These are phyloP conservation scores for Megaleporinus macrocephalus DNA, from an alignment of 2,113 vertebrate species.

Conservation along the genomic window DNA sequence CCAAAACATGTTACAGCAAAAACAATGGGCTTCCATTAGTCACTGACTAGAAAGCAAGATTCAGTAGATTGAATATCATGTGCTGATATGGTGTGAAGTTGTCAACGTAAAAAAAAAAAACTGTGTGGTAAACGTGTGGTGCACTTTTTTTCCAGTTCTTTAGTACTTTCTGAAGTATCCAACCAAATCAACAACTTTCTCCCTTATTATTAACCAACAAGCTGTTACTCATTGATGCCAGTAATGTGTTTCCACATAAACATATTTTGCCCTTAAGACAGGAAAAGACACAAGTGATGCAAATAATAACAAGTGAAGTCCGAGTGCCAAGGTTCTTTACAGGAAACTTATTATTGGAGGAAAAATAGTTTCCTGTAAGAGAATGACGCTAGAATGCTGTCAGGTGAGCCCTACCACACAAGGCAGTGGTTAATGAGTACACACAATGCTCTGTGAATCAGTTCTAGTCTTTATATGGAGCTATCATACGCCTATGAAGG, in stretches of 20 bases:
- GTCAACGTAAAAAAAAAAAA: background rate
- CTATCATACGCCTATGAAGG: background rate
- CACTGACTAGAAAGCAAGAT: background rate
- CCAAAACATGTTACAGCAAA: slow-evolving; percentile 25
- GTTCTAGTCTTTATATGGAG: slow-evolving; percentile 1
- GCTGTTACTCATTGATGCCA: background rate
- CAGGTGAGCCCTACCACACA: background rate
- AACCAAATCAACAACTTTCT: too few species aligned
- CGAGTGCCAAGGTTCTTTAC: background rate
- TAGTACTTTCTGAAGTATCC: too few species aligned
- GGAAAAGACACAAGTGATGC: background rate
- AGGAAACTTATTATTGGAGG: background rate
- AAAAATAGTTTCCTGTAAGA: background rate
- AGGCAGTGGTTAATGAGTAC: slow-evolving; percentile 1
- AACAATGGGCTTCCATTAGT: background rate
- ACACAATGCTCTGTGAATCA: background rate
- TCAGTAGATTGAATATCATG: background rate
- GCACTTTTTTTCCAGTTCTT: too few species aligned
- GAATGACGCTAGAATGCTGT: background rate
- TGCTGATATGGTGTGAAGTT: background rate
- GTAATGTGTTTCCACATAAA: slow-evolving; percentile 9
- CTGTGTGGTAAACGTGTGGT: background rate
- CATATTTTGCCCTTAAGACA: background rate
- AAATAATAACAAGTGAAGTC: background rate
- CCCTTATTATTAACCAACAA: background rate